Evolutionary conservation across 2,113 vertebrate genomes (phyloP), one percentile per base, ranked within the genome.

Genomic region (Raja brachyura): DNA sequence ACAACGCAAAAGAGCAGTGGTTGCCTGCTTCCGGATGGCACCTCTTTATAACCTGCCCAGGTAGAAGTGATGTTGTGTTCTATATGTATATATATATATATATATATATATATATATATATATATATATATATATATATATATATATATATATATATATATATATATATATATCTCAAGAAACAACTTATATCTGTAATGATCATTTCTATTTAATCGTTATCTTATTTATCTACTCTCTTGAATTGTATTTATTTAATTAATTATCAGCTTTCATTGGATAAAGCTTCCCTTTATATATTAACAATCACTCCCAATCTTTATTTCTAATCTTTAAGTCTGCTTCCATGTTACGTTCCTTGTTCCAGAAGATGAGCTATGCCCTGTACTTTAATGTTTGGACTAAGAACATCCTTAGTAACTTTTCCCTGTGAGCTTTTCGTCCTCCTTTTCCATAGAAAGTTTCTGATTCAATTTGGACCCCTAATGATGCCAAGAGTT

Each of bases 21-120:
- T 99, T 78, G 99, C 99, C 6, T 99, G 98, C 95, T 99, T 99
- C 95, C 97, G 99, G 93, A 99, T 99, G 99, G 98, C 99, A 77
- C 99, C 99, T 0, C 96, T 99, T 78, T 99, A 99, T 95, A 99
- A 99, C 94, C 96, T 99, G 74, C 99, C 98, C 93, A 98, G 98
- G 99, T 98, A 97, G 75, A 95, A 94, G 93, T 90, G 75, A 97
- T 96, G 97, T 97, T 95, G 96, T 97, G 94, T 98, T 96, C 98
- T 96, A 20, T 20, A 22, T 73, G 70, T 73, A 4, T 66, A 4
- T 66, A 4, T 97, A 97, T 98, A 96, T 96, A 97, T 48, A 48
- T 48, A 48, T 48, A 48, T 48, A 48, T 48, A 48, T 48, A 48
- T 48, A 48, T 48, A 48, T 3, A 48, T 48, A 48, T 48, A 48